phyloP scores from a whole-genome alignment of 1,140 invertebrate species.

The Heliconius congener region DNA sequence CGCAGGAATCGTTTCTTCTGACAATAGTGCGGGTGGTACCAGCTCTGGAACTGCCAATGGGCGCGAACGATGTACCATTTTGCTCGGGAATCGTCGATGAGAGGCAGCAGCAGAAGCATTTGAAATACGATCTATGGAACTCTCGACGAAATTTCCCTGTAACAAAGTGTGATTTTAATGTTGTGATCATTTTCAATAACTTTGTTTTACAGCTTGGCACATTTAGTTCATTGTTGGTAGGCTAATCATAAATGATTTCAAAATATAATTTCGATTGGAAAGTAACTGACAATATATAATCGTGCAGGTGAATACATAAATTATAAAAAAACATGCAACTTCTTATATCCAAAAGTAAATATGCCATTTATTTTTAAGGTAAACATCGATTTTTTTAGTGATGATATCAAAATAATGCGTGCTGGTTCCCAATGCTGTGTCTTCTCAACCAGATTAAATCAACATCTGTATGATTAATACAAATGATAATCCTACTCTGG shows the following conservation, averaged over 20 bases:
- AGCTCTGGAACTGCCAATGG: slow-evolving; percentile 63
- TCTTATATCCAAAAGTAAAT: background rate
- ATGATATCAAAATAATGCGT: slow-evolving; percentile 6
- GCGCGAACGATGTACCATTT: slow-evolving; percentile 70
- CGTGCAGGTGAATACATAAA: slow-evolving; percentile 35
- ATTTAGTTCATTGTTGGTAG: background rate
- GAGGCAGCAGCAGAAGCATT: slow-evolving; percentile 75
- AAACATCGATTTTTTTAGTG: background rate
- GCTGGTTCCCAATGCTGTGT: slow-evolving; percentile 30
- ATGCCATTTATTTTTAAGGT: background rate
- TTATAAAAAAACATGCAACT: slow-evolving; percentile 43
- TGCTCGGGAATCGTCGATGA: slow-evolving; percentile 51
- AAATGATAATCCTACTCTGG: background rate
- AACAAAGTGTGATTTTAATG: slow-evolving; percentile 51
- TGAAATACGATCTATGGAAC: slow-evolving; percentile 80
- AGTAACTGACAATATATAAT: background rate
- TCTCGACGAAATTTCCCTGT: slow-evolving; percentile 80
- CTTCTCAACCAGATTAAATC: background rate
- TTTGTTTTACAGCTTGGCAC: background rate
- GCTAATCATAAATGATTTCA: background rate
- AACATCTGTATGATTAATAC: background rate
- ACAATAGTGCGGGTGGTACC: slow-evolving; percentile 67
- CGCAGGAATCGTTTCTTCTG: slow-evolving; percentile 72
- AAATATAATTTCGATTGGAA: background rate
- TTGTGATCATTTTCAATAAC: background rate